These are phyloP conservation scores for Kryptolebias ocellatus DNA, from an alignment of 2,797 vertebrate species.

Conservation along the genomic window DNA sequence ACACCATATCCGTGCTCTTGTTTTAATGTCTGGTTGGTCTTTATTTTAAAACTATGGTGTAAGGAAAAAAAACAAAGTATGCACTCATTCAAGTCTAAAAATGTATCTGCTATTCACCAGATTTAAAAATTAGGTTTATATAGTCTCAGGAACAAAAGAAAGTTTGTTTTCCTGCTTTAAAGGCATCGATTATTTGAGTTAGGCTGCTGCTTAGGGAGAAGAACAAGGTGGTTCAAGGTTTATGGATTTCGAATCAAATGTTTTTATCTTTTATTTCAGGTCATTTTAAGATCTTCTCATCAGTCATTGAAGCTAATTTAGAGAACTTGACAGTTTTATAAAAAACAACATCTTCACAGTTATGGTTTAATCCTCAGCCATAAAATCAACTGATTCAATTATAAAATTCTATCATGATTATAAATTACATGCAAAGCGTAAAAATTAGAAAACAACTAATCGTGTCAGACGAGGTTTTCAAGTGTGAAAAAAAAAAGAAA, in stretches of 20 bases:
- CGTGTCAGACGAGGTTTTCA: background rate
- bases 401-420: background rate
- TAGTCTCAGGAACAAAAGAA: too few species aligned
- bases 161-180: background rate
- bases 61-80: too few species aligned
- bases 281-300: background rate
- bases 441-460: slow-evolving; percentile 3
- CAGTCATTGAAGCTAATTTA: too few species aligned
- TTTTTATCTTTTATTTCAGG: background rate
- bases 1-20: background rate
- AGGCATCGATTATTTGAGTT: background rate
- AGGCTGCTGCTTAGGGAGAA: background rate
- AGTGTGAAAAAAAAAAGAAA: background rate
- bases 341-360: background rate
- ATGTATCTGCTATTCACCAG: too few species aligned
- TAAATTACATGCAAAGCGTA: background rate
- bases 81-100: too few species aligned
- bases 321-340: background rate
- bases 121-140: too few species aligned
- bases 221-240: too few species aligned
- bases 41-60: background rate
- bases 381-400: background rate
- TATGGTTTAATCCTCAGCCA: slow-evolving; percentile 3
- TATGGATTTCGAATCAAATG: background rate
- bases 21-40: background rate